Evolutionary conservation across 2,113 vertebrate genomes (phyloP), one percentile per base, ranked within the genome.

Genomic region (Talpa occidentalis): DNA sequence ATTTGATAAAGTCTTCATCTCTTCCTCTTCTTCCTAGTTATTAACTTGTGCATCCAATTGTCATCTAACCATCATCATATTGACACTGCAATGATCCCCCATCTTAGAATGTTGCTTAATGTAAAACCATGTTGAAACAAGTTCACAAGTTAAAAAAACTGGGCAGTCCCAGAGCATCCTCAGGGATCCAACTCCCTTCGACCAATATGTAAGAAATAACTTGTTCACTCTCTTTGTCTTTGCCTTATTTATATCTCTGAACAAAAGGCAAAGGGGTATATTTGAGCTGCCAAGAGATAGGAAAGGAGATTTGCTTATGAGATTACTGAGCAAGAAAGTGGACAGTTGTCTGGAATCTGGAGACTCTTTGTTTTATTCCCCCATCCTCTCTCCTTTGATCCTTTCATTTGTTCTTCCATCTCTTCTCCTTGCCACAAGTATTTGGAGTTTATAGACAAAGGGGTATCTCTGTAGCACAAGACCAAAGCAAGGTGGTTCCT

Each of bases 281-380:
- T 93, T 74, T 40, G 42, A 78, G 26, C 16, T 62, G 5, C 44
- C 24, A 52, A 72, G 5, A 2, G 24, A 44, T 28, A 90, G 24
- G 59, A 47, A 78, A 56, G 42, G 64, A 69, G 26, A 42, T 93
- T 66, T 86, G 3, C 26, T 93, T 2, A 67, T 76, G 90, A 24
- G 56, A 17, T 54, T 21, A 17, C 26, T 62, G 35, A 21, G 5
- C 21, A 56, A 40, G 87, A 88, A 49, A 81, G 47, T 30, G 49
- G 78, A 54, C 22, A 12, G 16, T 44, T 19, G 5, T 35, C 32
- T 89, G 16, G 9, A 74, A 47, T 74, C 60, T 82, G 81, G 22
- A 66, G 54, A 77, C 66, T 17, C 56, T 88, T 86, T 42, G 1
- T 72, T 70, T 49, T 28, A 22, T 72, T 24, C 16, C 15, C 12